Conservation (phyloP, 2,888 invertebrate species). For the Deilephila porcellus region DNA sequence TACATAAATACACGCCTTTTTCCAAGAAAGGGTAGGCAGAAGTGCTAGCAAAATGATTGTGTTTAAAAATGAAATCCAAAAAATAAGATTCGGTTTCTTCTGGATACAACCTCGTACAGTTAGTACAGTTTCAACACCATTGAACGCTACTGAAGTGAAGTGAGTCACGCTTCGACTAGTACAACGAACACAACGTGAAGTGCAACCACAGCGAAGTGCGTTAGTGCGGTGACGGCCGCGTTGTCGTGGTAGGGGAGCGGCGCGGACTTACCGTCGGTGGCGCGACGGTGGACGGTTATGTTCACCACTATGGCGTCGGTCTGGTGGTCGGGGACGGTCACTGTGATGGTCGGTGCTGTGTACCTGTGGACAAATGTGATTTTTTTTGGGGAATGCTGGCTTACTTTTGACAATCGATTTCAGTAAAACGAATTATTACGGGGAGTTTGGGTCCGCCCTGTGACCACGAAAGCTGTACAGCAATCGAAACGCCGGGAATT, state of each 20-base stretch:
- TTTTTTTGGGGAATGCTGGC: background rate
- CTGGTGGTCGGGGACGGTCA: slow-evolving; percentile 65
- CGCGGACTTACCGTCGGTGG: slow-evolving; percentile 67
- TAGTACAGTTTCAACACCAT: background rate
- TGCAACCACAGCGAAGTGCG: slow-evolving; percentile 60
- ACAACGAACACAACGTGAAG: slow-evolving; percentile 59
- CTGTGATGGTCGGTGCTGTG: slow-evolving; percentile 42
- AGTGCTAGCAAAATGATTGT: too few species aligned
- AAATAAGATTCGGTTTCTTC: too few species aligned
- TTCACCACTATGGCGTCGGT: slow-evolving; percentile 51
- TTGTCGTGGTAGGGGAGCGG: slow-evolving; percentile 57
- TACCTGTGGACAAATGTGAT: slow-evolving; percentile 52
- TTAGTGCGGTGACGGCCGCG: slow-evolving; percentile 58
- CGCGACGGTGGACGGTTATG: slow-evolving; percentile 56
- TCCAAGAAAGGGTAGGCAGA: too few species aligned
- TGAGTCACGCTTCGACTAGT: slow-evolving; percentile 44
- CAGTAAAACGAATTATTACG: too few species aligned
- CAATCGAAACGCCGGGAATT: too few species aligned
- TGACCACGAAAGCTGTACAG: too few species aligned
- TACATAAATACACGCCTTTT: too few species aligned
- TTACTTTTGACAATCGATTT: too few species aligned
- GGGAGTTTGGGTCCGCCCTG: too few species aligned
- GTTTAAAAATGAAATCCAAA: too few species aligned
- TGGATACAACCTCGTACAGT: too few species aligned
- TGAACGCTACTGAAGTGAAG: background rate